phyloP scores from a whole-genome alignment of 1,140 invertebrate genomes.

The Habropoda laboriosa region DNA sequence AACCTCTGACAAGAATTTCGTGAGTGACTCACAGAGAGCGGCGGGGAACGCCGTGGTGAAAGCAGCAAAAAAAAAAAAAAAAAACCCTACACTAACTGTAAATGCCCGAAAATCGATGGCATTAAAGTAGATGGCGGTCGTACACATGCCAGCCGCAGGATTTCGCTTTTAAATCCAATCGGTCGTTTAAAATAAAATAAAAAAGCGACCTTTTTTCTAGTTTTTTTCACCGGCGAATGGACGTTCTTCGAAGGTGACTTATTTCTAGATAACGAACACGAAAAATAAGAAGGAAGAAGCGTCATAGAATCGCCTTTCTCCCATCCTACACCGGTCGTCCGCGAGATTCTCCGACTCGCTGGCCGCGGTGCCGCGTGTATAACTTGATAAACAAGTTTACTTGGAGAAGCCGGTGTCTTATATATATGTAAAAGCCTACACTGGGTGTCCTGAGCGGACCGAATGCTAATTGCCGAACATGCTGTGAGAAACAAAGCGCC shows the following conservation, averaged over 20 bases:
- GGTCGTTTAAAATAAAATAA: background rate
- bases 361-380: constrained; percentile 44
- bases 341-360: constrained; percentile 43
- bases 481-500: constrained; percentile 37
- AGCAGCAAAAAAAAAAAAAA: constrained; percentile 1
- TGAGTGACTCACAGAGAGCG: constrained; percentile 23
- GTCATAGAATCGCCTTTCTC: constrained; percentile 49
- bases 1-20: constrained; percentile 43
- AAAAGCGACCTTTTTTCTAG: too few species aligned
- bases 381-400: constrained; percentile 70
- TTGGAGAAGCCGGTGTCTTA: constrained; percentile 61
- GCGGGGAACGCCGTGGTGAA: constrained; percentile 6
- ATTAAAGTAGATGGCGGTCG: background rate
- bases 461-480: constrained; percentile 57
- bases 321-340: constrained; percentile 26
- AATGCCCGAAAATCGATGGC: constrained; percentile 31
- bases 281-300: constrained; percentile 34
- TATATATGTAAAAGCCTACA: constrained; percentile 49
- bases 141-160: too few species aligned
- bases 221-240: too few species aligned
- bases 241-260: too few species aligned
- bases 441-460: constrained; percentile 57
- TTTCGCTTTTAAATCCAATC: background rate
- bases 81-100: background rate
- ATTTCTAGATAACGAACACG: too few species aligned